A percentile compares a stretch with the other conserved stretches of the same genome.
These are phyloP conservation scores for Liposcelis brunnea DNA, from an alignment of 2,888 invertebrate species.

Conservation along the genomic window DNA sequence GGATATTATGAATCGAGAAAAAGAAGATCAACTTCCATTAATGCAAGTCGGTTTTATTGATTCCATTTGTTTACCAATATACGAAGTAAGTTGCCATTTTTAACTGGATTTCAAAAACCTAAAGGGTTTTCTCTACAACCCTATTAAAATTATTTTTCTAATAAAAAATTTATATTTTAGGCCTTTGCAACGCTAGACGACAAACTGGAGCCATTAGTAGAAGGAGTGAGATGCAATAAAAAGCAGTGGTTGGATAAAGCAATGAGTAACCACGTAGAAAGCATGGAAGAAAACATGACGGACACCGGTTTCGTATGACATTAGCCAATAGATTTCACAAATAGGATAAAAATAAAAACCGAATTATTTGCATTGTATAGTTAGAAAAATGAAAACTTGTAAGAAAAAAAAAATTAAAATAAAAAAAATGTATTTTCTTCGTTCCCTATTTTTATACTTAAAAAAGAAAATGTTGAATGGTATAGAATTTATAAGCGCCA, in stretches of 20 bases:
- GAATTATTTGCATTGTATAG: too few species aligned
- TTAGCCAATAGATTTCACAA: too few species aligned
- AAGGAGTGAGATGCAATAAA: slow-evolving; percentile 66
- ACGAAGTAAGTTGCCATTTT: slow-evolving; percentile 46
- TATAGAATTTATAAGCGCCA: too few species aligned
- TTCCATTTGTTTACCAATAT: slow-evolving; percentile 84
- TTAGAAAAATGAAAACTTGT: too few species aligned
- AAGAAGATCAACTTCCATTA: slow-evolving; percentile 79
- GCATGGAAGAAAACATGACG: neutral
- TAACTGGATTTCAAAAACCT: neutral
- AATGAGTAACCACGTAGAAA: slow-evolving; percentile 1
- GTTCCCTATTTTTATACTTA: too few species aligned
- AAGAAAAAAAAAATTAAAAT: too few species aligned
- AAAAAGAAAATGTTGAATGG: too few species aligned
- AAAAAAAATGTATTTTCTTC: too few species aligned
- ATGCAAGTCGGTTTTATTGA: slow-evolving; percentile 96
- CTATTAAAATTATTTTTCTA: slow-evolving; percentile 2
- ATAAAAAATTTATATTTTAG: slow-evolving; percentile 29
- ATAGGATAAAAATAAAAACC: too few species aligned
- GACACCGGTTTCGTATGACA: too few species aligned
- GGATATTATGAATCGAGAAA: slow-evolving; percentile 92
- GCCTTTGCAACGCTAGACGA: slow-evolving; percentile 69
- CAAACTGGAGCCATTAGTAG: slow-evolving; percentile 59
- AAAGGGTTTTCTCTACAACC: slow-evolving; percentile 4
- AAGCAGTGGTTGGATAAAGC: slow-evolving; percentile 70